These are phyloP conservation scores for Oreochromis grahami DNA, from an alignment of 2,797 vertebrate species.

Conservation along the genomic window DNA sequence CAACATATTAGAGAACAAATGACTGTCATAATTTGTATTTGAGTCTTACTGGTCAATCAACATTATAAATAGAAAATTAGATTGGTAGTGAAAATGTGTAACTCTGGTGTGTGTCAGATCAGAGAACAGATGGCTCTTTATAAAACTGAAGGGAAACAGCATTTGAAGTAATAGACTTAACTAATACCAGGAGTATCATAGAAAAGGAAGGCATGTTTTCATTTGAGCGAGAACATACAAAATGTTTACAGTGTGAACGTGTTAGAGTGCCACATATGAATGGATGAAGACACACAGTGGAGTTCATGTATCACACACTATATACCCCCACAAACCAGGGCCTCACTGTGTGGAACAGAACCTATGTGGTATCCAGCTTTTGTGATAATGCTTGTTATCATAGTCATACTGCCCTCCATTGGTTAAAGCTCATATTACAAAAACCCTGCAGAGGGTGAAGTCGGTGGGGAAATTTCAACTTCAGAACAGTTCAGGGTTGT, in stretches of 20 bases:
- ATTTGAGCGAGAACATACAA: background rate
- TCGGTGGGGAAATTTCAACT: background rate
- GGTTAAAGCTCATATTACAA: conserved; percentile 59
- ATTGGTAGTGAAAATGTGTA: background rate
- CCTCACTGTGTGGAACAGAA: conserved; percentile 34
- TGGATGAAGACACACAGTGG: conserved; percentile 27
- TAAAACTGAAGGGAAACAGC: background rate
- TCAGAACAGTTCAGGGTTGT: conserved; percentile 12
- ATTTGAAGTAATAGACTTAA: background rate
- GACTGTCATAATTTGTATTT: background rate
- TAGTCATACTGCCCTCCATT: conserved; percentile 81
- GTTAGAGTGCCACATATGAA: conserved; percentile 12
- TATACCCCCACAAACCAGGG: conserved; percentile 22
- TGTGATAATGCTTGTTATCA: conserved; percentile 44
- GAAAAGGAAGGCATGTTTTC: background rate
- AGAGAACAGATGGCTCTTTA: background rate
- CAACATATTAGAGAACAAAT: background rate
- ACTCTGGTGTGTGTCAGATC: background rate
- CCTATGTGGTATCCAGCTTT: conserved; percentile 16
- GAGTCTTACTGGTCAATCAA: background rate
- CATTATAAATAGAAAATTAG: background rate
- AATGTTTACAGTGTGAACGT: background rate
- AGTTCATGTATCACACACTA: conserved; percentile 32
- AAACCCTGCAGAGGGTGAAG: background rate
- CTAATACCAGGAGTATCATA: background rate